Evolutionary conservation across 2,113 vertebrate species (phyloP), one percentile per base, ranked within the genome.

Genomic region (Sciurus niger): DNA sequence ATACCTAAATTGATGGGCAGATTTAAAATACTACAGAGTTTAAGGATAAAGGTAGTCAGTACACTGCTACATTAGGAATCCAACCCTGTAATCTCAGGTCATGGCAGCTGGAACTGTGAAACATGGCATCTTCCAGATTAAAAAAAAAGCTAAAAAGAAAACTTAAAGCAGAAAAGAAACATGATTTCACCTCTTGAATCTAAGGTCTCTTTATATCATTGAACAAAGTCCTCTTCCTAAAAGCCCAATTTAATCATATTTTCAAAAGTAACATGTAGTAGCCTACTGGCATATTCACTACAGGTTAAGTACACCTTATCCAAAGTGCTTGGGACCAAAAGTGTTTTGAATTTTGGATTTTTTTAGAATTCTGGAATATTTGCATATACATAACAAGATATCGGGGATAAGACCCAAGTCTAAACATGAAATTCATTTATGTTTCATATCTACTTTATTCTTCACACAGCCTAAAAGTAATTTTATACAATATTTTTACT

Each of bases 151-250:
- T 32, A 86, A 93, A 84, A 89, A 76, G 32, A 17, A 95, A 70
- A 95, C 24, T 67, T 73, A 89, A 84, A 88, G 65, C 48, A 96
- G 70, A 85, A 89, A 95, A 88, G 30, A 94, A 93, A 40, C 58
- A 88, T 51, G 24, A 79, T 78, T 79, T 92, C 53, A 74, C 46
- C 58, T 94, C 82, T 60, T 76, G 46, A 94, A 60, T 70, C 20
- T 37, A 94, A 79, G n/a, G 28, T 0, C 30, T 92, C 82, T 91
- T 51, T 90, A 37, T 67, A 79, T 25, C 74, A 68, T 3, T 67
- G 10, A 96, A 86, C 43, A 82, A 97, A 91, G n/a, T 51, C 18
- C 40, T 73, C 68, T 87, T 95, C 51, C 28, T 83, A 70, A 93
- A 90, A 96, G 12, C 9, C 34, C 40, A 84, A 68, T 34, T 72